Conservation (phyloP, 1,140 invertebrate species). For the Manduca sexta region DNA sequence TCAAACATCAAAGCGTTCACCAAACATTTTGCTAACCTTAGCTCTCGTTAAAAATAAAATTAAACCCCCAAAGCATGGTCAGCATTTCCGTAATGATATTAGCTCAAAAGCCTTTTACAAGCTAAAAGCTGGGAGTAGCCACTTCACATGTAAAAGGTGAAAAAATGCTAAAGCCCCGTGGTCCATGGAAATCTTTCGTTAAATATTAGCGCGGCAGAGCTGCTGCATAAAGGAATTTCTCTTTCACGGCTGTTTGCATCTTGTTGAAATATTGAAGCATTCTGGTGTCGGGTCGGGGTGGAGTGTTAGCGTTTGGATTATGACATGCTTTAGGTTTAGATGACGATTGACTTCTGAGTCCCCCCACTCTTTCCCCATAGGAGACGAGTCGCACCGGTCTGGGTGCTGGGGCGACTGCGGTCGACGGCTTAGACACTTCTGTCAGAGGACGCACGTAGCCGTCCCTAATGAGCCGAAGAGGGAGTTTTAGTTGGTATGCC, state of each 20-base stretch:
- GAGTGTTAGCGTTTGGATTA: constrained; percentile 3
- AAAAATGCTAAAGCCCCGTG: constrained; percentile 17
- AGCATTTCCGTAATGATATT: background rate
- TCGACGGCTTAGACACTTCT: too few relatives aligned
- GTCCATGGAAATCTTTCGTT: constrained; percentile 18
- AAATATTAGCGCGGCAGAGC: constrained; percentile 37
- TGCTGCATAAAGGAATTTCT: constrained; percentile 35
- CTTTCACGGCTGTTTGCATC: constrained; percentile 28
- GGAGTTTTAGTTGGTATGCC: background rate
- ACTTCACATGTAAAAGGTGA: constrained; percentile 11
- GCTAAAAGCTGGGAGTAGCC: constrained; percentile 10
- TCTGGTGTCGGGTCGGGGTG: constrained; percentile 5
- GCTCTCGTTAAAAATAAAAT: too few relatives aligned
- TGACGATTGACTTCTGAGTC: background rate
- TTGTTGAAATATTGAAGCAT: constrained; percentile 42
- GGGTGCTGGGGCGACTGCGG: too few relatives aligned
- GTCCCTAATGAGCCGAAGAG: background rate
- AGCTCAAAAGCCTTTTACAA: constrained; percentile 3
- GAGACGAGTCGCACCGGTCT: too few relatives aligned
- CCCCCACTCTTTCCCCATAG: too few relatives aligned
- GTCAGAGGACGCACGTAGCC: too few relatives aligned
- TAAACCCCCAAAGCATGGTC: too few relatives aligned
- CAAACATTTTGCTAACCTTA: too few relatives aligned
- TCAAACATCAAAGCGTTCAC: too few relatives aligned
- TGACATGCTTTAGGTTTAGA: background rate